Conservation (phyloP, 2,888 invertebrate genomes). For the Mesorhabditis sp. region DNA sequence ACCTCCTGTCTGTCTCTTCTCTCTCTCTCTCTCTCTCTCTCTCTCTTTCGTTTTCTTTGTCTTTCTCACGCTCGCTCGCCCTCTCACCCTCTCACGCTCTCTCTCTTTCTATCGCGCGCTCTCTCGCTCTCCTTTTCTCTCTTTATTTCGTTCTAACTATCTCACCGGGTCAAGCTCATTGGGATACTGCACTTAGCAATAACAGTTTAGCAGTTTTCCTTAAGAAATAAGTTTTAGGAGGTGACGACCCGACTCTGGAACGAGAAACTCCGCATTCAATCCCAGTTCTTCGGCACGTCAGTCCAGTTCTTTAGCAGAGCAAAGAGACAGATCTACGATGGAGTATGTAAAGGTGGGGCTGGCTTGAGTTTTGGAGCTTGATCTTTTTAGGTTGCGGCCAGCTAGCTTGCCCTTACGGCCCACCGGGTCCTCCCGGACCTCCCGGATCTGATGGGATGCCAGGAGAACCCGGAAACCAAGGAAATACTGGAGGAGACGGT, state of each 20-base stretch:
- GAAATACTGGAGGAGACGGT: slow-evolving; percentile 51
- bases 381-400: slow-evolving; percentile 39
- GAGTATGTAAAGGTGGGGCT: not conserved
- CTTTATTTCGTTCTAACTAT: too few species aligned
- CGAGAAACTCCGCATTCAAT: not conserved
- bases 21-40: too few species aligned
- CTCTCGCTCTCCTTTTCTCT: too few species aligned
- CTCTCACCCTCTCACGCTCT: too few species aligned
- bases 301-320: not conserved
- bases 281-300: not conserved
- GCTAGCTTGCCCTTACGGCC: slow-evolving; percentile 53
- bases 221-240: not conserved
- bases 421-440: slow-evolving; percentile 52
- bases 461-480: slow-evolving; percentile 47
- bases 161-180: too few species aligned
- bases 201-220: too few species aligned
- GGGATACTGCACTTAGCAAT: too few species aligned
- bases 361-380: not conserved
- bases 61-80: too few species aligned
- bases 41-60: too few species aligned
- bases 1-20: too few species aligned
- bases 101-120: too few species aligned
- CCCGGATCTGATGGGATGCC: slow-evolving; percentile 51
- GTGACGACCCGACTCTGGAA: not conserved
- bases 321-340: slow-evolving; percentile 6